Evolutionary conservation across 1,140 invertebrate genomes (phyloP).

Genomic region (Meloidogyne chitwoodi): DNA sequence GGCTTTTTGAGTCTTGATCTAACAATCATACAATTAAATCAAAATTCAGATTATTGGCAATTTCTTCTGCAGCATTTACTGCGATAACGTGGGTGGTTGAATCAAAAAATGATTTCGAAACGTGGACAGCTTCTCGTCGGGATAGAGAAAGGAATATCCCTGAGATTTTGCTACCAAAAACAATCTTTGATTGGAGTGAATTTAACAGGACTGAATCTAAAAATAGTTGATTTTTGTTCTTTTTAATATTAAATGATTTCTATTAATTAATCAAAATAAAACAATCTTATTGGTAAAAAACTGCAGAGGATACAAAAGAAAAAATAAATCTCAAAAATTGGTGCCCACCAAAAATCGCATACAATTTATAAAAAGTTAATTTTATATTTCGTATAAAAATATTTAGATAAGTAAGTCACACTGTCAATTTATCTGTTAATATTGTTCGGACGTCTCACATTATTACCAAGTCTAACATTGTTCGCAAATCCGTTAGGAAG

Average conservation of each 20-base stretch:
- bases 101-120: not conserved
- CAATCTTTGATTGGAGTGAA: constrained; percentile 1
- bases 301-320: too few relatives aligned
- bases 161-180: not conserved
- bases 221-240: not conserved
- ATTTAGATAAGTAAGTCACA: too few relatives aligned
- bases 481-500: too few relatives aligned
- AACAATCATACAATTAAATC: not conserved
- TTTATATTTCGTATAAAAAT: too few relatives aligned
- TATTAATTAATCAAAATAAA: too few relatives aligned
- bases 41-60: not conserved
- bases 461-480: too few relatives aligned
- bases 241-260: constrained; percentile 1
- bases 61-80: not conserved
- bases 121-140: not conserved
- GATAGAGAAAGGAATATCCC: constrained; percentile 5
- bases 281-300: too few relatives aligned
- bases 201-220: not conserved
- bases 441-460: too few relatives aligned
- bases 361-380: too few relatives aligned
- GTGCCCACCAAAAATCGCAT: too few relatives aligned
- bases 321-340: too few relatives aligned
- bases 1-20: not conserved
- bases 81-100: not conserved
- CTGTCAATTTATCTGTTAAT: too few relatives aligned